Base-by-base conservation (phyloP, 2,888 invertebrate species). In the Bembecia ichneumoniformis region DNA sequence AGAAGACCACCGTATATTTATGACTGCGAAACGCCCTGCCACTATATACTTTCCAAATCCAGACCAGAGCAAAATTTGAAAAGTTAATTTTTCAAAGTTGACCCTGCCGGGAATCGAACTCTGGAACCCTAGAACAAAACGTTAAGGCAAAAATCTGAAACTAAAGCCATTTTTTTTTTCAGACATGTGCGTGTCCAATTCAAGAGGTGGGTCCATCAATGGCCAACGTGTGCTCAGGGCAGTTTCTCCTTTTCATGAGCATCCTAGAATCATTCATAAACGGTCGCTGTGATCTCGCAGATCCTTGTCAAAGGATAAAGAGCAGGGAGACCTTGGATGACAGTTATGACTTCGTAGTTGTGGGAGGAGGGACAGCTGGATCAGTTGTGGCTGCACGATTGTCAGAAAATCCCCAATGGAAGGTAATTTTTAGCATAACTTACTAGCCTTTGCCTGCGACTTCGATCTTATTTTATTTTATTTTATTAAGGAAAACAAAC, bases 351-450 rank as follows among this genome's bases (percentile, higher is more conserved):
- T 92, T 91, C 60, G 88, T 92, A 34, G 91, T 91, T 4, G 77
- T 91, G 10, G 92, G 92, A 0, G 91, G 91, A 3, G 92, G 92
- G 0, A 89, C 91, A 3, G 91, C 90, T 0, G 92, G 92, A 0
- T 76, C 92, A 0, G 90, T 90, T 7, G 89, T 91, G 0, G 92
- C 92, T 7, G 89, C 83, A 0, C 82, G 92, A 51, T 69, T 93
- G n/a, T 90, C 91, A 14, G 91, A 92, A 63, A 88, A 90, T 44
- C 82, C 89, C 4, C 82, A 89, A 43, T 92, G 91, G 91, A 91
- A 90, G 78, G 87, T 83, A 56, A 40, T 55, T 53, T 28, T 28
- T 20, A 5, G 20, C 20, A 20, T 20, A 20, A 20, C 20, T 20
- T 20, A 20, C 20, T 20, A 20, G n/a, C 7, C 20, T 20, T 20